Conservation (phyloP, 1,140 invertebrate species). For the Solen grandis region DNA sequence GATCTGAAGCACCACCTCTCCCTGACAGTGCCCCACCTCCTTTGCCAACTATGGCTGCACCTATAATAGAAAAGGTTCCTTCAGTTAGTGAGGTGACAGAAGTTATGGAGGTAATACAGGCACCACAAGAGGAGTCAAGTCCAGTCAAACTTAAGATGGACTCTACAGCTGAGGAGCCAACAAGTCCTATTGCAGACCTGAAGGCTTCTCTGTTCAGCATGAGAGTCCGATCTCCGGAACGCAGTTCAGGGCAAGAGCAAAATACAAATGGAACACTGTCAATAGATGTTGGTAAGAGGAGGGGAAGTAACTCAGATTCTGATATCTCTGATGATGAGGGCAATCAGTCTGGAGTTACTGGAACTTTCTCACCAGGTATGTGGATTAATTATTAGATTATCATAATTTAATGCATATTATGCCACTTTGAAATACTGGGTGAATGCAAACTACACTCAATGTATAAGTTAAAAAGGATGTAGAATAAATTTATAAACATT, state of each 20-base stretch:
- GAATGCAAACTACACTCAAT: no score
- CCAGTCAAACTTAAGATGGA: not conserved
- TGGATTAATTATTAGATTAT: no score
- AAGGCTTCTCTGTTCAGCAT: slow-evolving; percentile 50
- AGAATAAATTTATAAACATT: no score
- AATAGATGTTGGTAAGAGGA: slow-evolving; percentile 10
- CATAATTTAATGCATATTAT: no score
- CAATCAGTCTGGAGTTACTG: slow-evolving; percentile 12
- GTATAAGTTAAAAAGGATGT: no score
- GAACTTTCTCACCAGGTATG: slow-evolving; percentile 63
- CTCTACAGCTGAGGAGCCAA: not conserved
- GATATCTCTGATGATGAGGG: slow-evolving; percentile 57
- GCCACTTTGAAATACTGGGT: no score
- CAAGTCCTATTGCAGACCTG: slow-evolving; percentile 36
- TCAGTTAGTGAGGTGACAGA: slow-evolving; percentile 3
- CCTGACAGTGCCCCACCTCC: slow-evolving; percentile 63
- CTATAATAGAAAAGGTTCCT: not conserved
- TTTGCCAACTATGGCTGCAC: slow-evolving; percentile 8
- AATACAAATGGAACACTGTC: slow-evolving; percentile 19
- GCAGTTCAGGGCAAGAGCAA: not conserved
- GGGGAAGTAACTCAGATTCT: slow-evolving; percentile 37
- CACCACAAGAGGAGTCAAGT: not conserved
- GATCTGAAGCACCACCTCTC: slow-evolving; percentile 61
- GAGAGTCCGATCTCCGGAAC: slow-evolving; percentile 40
- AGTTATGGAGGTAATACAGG: not conserved